These are phyloP conservation scores for Tragelaphus buxtoni DNA, from an alignment of 2,113 vertebrate genomes.

Conservation along the genomic window DNA sequence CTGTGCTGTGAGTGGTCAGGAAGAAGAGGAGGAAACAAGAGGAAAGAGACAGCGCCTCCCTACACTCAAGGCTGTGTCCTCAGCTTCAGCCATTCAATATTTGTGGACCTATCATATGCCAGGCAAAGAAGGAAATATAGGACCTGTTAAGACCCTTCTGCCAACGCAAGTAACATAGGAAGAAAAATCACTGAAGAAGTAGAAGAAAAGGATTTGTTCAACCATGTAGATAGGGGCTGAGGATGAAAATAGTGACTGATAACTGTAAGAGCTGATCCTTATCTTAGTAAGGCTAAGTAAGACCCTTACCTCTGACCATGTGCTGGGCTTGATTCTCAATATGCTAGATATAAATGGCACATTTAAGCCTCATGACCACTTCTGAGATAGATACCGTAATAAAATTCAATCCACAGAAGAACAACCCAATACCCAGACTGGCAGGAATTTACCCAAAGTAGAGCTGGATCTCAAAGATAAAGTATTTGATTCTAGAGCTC, in stretches of 20 bases:
- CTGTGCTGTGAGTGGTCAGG: neutral
- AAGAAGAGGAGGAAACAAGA: neutral
- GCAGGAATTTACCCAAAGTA: neutral
- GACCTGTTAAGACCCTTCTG: neutral
- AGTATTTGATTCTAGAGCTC: neutral
- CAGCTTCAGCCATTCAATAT: neutral
- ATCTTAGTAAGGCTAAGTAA: neutral
- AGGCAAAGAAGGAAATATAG: neutral
- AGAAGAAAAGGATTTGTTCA: neutral
- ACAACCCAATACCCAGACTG: neutral
- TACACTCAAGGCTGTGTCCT: neutral
- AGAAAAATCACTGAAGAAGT: neutral
- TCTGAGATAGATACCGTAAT: neutral
- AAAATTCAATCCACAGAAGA: neutral
- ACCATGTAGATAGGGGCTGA: neutral
- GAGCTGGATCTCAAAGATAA: neutral
- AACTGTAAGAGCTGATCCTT: neutral
- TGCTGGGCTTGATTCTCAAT: neutral
- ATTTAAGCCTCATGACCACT: neutral
- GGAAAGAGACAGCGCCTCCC: neutral
- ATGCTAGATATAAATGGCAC: neutral
- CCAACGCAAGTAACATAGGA: neutral
- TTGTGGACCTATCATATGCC: neutral
- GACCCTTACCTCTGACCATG: neutral
- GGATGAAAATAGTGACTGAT: neutral